These are phyloP conservation scores for Oscheius sp. DNA, from an alignment of 2,888 invertebrate species.

Conservation along the genomic window DNA sequence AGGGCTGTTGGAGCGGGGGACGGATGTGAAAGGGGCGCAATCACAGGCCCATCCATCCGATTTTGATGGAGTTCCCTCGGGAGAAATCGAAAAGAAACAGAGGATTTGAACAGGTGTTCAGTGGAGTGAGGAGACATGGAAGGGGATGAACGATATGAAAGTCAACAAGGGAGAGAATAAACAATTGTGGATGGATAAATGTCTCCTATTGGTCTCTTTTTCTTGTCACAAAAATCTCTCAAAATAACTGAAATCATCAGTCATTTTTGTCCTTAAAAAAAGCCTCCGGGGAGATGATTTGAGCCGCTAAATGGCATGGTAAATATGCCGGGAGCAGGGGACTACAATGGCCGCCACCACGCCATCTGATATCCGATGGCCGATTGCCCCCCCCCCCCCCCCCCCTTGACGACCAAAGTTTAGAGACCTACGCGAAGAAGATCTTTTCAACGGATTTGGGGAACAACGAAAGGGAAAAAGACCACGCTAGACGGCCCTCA, in stretches of 20 bases:
- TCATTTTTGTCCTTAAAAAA: conserved; percentile 13
- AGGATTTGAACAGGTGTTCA: background rate
- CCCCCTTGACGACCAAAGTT: background rate
- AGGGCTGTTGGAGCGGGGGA: background rate
- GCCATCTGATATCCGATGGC: conserved; percentile 17
- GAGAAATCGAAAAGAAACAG: background rate
- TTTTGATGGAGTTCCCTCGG: background rate
- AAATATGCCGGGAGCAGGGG: conserved; percentile 9
- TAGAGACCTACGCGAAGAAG: conserved; percentile 25
- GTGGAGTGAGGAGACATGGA: background rate
- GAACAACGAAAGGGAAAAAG: background rate
- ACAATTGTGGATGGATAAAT: too few relatives aligned
- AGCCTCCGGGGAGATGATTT: conserved; percentile 5
- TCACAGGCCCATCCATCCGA: conserved; percentile 27
- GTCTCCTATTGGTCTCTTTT: background rate
- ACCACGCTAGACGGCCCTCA: conserved; percentile 3
- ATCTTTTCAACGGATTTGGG: background rate
- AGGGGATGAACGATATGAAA: background rate
- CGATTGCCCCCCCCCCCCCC: background rate
- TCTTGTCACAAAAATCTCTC: background rate
- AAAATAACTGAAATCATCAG: background rate
- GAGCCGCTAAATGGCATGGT: conserved; percentile 19
- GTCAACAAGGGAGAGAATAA: too few relatives aligned
- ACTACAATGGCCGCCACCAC: conserved; percentile 14
- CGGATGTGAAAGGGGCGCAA: conserved; percentile 16